Evolutionary conservation across 2,113 vertebrate genomes (phyloP).

Genomic region (Microcebus tavaratra): DNA sequence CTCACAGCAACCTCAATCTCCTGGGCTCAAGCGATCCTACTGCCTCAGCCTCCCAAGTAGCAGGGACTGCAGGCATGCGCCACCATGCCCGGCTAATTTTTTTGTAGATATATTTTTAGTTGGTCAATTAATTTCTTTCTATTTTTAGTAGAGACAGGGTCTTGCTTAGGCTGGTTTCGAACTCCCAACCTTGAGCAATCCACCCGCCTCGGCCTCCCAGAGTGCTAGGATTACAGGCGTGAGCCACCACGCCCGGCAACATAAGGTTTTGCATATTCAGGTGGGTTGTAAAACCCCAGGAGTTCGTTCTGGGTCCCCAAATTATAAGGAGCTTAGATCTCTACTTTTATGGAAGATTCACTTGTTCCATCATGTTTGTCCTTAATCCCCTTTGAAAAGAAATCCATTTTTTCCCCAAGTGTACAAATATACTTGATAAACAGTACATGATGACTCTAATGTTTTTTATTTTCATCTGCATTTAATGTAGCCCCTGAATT

Average conservation of each 20-base stretch:
- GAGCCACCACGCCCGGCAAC: neutral
- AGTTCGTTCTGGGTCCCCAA: neutral
- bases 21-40: no score
- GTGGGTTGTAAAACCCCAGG: neutral
- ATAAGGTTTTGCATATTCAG: neutral
- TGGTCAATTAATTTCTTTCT: no score
- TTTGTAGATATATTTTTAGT: no score
- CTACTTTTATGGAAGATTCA: neutral
- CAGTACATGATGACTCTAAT: neutral
- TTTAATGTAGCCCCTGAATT: conserved; percentile 2
- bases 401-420: neutral
- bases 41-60: no score
- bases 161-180: no score
- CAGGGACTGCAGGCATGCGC: no score
- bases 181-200: no score
- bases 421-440: neutral
- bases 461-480: neutral
- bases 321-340: neutral
- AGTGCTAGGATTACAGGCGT: no score
- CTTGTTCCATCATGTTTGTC: neutral
- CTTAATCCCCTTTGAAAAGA: neutral
- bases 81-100: no score
- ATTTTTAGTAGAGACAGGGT: no score
- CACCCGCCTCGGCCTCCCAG: no score
- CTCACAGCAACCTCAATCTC: no score